Evolutionary conservation across 1,140 invertebrate species (phyloP), one percentile per base, ranked within the genome.

Genomic region (Leptinotarsa defecta): DNA sequence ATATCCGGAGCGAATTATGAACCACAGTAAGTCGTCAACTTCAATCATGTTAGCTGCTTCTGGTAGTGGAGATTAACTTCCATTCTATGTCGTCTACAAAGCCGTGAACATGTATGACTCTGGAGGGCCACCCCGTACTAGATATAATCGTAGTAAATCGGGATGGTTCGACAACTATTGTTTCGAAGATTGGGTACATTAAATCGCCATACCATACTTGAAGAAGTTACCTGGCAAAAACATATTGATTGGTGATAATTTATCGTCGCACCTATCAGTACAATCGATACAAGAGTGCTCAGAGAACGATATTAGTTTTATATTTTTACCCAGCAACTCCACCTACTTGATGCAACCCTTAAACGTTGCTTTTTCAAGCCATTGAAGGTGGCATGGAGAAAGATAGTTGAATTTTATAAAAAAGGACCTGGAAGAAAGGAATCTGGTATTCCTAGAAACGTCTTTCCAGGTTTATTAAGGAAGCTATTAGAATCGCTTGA

Each of bases 81-180:
- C 84, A 15, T 73, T 78, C 0, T 86, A 84, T 77, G 77, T 82
- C 17, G 84, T 86, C 3, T 86, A 86, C 73, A 86, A 86, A 77
- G 77, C 85, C 1, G 74, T 80, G 74, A 64, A 85, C 69, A 34
- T 87, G 13, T 86, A 80, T 67, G 20, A 65, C 63, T 24, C 78
- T 77, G 77, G 78, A 75, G 86, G 84, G 22, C 85, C 85, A 19
- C 61, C 64, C 24, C 74, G 75, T 2, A 72, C 78, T 17, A 73
- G 83, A 24, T 87, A 84, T 75, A 86, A 85, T 74, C 65, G 82
- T 4, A 81, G 63, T 19, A 24, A 65, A 22, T 65, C 20, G n/a
- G n/a, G 63, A 20, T 64, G 15, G 63, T 64, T 64, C 20, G 63
- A 24, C 63, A 64, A 19, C 19, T n/a, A 20, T 13, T 22, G 63